phyloP scores from a whole-genome alignment of 23 tunicate genomes.

The Corella eumyota region DNA sequence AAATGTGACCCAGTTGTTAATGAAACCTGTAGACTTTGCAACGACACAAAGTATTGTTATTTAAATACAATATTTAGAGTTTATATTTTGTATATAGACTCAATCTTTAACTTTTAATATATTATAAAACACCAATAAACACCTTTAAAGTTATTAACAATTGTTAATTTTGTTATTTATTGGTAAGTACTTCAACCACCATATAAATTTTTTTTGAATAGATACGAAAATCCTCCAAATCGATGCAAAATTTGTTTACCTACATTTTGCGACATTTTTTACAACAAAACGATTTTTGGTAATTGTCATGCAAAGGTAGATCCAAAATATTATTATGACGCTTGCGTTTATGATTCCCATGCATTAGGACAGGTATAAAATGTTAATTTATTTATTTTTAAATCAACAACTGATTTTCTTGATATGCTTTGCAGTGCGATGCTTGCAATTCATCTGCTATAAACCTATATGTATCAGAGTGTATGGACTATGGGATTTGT shows the following conservation, averaged over 20 bases:
- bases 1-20: not conserved
- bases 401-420: too few species aligned
- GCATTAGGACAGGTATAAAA: not conserved
- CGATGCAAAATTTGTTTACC: not conserved
- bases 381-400: too few species aligned
- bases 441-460: slow-evolving; percentile 4
- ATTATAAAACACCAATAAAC: not conserved
- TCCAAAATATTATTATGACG: not conserved
- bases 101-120: not conserved
- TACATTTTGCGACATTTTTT: not conserved
- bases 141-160: too few species aligned
- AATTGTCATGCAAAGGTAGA: not conserved
- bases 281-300: not conserved
- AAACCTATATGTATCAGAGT: not conserved
- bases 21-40: not conserved
- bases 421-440: slow-evolving; percentile 3
- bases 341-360: not conserved
- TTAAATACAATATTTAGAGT: too few species aligned
- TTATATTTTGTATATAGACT: not conserved
- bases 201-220: not conserved
- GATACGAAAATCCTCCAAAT: not conserved
- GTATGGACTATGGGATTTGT: slow-evolving; percentile 4
- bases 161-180: not conserved
- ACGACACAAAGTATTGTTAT: not conserved
- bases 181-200: not conserved